Base-by-base conservation (phyloP, 2,797 vertebrate genomes). In the Siniperca undulata region DNA sequence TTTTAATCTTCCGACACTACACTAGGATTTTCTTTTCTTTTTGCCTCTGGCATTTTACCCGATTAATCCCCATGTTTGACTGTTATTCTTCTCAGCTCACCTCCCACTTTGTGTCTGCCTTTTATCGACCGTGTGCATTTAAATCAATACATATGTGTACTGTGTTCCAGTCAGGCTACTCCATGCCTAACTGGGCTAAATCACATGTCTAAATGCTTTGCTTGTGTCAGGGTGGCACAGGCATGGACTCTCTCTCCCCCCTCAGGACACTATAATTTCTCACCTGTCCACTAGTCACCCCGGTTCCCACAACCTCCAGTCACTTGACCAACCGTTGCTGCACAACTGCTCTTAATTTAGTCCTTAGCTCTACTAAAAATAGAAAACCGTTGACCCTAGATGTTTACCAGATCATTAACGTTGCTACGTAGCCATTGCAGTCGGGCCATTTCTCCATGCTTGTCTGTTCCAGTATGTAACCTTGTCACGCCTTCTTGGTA, bases 381-480 rank as follows among this genome's bases (percentile, higher is more conserved):
- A 89, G 80, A 83, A 90, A 80, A 64, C 42, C 5, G 30, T 84
- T 87, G 78, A 88, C 78, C 78, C 72, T 74, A 40, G 40, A 42
- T 77, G 68, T 87, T 88, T 86, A 81, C 58, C 71, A 72, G 30
- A 80, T 87, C 77, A 84, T 89, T 83, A 82, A 83, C 80, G 78
- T 85, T 85, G 76, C 69, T 71, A 62, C 7, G 20, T 69, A 40
- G 80, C 64, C 50, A 38, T 8, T 50, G 56, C 14, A 44, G 50
- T 65, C 0, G 5, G 38, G 80, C 53, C 46, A 38, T 69, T 82
- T 77, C 40, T 68, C 40, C 22, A 12, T 59, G 76, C 9, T 60
- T 8, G 24, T 77, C 42, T 40, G 61, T 73, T 65, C 42, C n/a
- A 70, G 50, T 58, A 22, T 61, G 70, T 66, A 68, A 70, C 36